A percentile compares a stretch with the other conserved stretches of the same genome.
These are phyloP conservation scores for Sinocyclocheilus grahami DNA, from an alignment of 2,113 vertebrate genomes.

Conservation along the genomic window DNA sequence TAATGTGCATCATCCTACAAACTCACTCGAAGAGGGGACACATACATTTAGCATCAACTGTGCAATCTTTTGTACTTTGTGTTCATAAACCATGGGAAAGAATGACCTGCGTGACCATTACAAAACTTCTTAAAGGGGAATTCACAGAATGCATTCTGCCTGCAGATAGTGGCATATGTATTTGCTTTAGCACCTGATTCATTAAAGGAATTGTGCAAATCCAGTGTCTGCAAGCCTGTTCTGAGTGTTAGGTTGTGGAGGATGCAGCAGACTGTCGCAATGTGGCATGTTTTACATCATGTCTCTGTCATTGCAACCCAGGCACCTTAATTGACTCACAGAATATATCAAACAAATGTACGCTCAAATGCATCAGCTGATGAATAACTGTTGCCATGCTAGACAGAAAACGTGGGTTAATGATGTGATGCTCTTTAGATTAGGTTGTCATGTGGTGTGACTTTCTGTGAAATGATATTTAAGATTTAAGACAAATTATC, in stretches of 20 bases:
- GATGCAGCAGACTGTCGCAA: not conserved
- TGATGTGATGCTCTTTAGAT: not conserved
- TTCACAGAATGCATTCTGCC: not conserved
- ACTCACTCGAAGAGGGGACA: slow-evolving; percentile 35
- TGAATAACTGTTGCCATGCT: not conserved
- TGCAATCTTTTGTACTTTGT: not conserved
- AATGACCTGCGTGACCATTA: not conserved
- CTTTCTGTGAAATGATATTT: not conserved
- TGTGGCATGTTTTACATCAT: not conserved
- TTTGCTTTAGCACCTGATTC: not conserved
- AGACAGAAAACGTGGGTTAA: not conserved
- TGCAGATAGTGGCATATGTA: not conserved
- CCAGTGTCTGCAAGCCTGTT: not conserved
- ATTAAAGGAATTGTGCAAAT: not conserved
- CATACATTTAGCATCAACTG: slow-evolving; percentile 16
- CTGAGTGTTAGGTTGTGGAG: not conserved
- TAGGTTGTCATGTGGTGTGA: not conserved
- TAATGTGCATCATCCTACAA: slow-evolving; percentile 42
- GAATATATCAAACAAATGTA: not conserved
- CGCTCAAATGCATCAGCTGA: not conserved
- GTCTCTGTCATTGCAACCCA: not conserved
- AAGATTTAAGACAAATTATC: not conserved
- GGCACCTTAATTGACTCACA: not conserved
- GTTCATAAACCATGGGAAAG: slow-evolving; percentile 5
- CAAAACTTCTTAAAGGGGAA: not conserved